Evolutionary conservation across 2,113 vertebrate genomes (phyloP).

Genomic region (Dasyprocta punctata): DNA sequence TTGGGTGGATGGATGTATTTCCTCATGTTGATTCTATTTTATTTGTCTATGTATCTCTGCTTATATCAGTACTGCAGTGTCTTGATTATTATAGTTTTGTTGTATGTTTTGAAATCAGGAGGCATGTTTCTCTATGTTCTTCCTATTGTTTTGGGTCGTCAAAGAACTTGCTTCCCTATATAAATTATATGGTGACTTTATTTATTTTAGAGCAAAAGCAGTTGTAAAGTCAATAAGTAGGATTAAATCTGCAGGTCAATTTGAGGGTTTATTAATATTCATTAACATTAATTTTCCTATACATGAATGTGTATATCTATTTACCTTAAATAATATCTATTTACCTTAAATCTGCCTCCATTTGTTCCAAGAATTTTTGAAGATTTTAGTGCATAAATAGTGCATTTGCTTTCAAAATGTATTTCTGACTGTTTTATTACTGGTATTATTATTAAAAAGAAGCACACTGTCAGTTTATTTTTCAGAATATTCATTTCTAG

Average conservation of each 20-base stretch:
- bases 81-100: background rate
- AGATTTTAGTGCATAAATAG: background rate
- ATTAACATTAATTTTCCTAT: background rate
- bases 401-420: background rate
- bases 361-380: background rate
- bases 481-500: background rate
- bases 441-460: background rate
- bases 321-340: background rate
- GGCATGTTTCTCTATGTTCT: background rate
- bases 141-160: background rate
- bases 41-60: background rate
- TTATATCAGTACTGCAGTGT: background rate
- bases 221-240: background rate
- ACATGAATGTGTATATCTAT: too few relatives aligned
- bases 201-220: background rate
- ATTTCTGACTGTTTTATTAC: background rate
- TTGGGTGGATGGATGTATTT: background rate
- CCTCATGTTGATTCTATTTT: background rate
- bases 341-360: background rate
- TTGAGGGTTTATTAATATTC: background rate
- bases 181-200: background rate
- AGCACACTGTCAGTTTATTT: background rate
- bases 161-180: background rate
- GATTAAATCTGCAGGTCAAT: background rate
- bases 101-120: background rate